Evolutionary conservation across 2,113 vertebrate species (phyloP).

Genomic region (Scolopax mira): DNA sequence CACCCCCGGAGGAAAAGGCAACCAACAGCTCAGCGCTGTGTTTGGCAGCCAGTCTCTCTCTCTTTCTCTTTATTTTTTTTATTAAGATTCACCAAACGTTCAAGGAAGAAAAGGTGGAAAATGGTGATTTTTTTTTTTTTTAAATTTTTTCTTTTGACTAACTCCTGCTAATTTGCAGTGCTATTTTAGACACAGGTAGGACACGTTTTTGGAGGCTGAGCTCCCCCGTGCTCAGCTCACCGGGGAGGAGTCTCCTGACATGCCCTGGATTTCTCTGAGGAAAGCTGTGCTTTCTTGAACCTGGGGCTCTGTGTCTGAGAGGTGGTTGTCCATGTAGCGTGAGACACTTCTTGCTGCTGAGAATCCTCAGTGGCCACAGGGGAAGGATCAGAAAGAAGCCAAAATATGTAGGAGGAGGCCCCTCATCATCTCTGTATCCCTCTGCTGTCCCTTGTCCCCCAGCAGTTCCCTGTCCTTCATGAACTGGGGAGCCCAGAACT

Average conservation of each 20-base stretch:
- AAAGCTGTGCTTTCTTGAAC: not conserved
- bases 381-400: not conserved
- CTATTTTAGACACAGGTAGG: not conserved
- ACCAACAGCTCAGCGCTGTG: fast-evolving
- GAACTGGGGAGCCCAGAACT: no score
- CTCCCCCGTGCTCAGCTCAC: not conserved
- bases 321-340: fast-evolving
- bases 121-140: not conserved
- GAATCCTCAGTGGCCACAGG: fast-evolving
- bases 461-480: no score
- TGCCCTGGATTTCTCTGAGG: not conserved
- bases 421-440: no score
- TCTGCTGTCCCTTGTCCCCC: no score
- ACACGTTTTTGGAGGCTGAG: not conserved
- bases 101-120: not conserved
- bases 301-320: not conserved
- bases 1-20: not conserved
- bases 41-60: not conserved
- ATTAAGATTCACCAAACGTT: not conserved
- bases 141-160: not conserved
- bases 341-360: not conserved
- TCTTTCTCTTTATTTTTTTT: no score
- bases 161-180: not conserved
- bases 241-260: not conserved
- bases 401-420: fast-evolving